phyloP scores from a whole-genome alignment of 2,888 invertebrate species.

The Ceriagrion tenellum region DNA sequence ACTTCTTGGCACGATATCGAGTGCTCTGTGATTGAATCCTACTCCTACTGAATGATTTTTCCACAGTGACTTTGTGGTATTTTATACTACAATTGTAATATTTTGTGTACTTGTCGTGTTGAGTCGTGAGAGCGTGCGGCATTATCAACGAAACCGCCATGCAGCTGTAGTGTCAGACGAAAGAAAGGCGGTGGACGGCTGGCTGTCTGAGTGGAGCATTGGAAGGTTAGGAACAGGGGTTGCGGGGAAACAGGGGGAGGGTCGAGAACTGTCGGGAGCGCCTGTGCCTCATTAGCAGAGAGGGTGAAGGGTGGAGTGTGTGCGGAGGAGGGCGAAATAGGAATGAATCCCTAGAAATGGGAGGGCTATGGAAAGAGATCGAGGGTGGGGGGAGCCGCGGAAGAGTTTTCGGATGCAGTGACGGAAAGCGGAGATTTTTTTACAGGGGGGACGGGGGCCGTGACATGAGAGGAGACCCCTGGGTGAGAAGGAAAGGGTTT shows the following conservation, averaged over 20 bases:
- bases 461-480: neutral
- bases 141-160: neutral
- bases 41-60: too few species aligned
- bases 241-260: neutral
- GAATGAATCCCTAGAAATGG: slow-evolving; percentile 45
- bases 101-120: neutral
- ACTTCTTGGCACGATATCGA: too few species aligned
- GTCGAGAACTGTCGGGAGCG: slow-evolving; percentile 17
- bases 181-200: neutral
- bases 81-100: too few species aligned
- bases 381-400: neutral
- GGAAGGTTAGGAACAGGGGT: slow-evolving; percentile 37
- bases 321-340: neutral
- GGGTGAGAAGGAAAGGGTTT: neutral
- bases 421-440: neutral
- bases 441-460: neutral
- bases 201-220: neutral
- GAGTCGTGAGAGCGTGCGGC: neutral
- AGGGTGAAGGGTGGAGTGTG: neutral
- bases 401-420: neutral
- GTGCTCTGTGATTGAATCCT: too few species aligned
- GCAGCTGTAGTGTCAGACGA: neutral
- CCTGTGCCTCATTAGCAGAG: slow-evolving; percentile 65
- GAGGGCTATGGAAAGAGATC: neutral
- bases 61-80: too few species aligned